Base-by-base conservation (phyloP, 2,888 invertebrate genomes). In the Nephrocerus scutellatus region DNA sequence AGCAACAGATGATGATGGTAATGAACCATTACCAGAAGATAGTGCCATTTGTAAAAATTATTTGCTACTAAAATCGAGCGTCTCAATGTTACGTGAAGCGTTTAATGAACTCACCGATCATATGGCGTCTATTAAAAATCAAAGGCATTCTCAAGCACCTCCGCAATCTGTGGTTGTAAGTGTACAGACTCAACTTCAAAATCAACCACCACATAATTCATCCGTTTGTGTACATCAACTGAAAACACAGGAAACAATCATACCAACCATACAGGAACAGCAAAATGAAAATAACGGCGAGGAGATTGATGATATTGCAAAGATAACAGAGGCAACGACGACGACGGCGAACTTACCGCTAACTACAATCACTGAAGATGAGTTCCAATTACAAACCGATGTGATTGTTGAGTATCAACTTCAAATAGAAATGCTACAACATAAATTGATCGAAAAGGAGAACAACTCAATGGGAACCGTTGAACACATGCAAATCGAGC, bases 401-500 rank as follows among this genome's bases (percentile, higher is more conserved):
- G n/a, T 14, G 7, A 14, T 21, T n/a, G 10, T 10, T 19, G 20
- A 25, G 18, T 52, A 48, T 37, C 43, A 52, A 41, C 13, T 16
- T 3, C 43, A 51, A 30, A 46, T 50, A n/a, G 43, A 26, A 6
- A 6, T 40, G 16, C 36, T 55, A 8, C 48, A 47, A 28, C 39
- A 39, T 18, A 45, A 49, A 28, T 26, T 51, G 6, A 40, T 48
- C 13, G 40, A 46, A 31, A 39, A 44, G 8, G 51, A 54, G 40
- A 34, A 38, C 26, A 47, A 50, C 14, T 38, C 52, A 9, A 49
- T 54, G 21, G 48, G 52, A 32, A 54, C 59, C 4, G 37, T 63
- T 1, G 59, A 62, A 39, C 59, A 62, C 49, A 50, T 67, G 41
- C 54, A 63, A 33, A 51, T 57, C 3, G 65, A 66, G 49, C 63